Evolutionary conservation across 2,797 vertebrate genomes (phyloP).

Genomic region (Odontamblyopus lacepedii): DNA sequence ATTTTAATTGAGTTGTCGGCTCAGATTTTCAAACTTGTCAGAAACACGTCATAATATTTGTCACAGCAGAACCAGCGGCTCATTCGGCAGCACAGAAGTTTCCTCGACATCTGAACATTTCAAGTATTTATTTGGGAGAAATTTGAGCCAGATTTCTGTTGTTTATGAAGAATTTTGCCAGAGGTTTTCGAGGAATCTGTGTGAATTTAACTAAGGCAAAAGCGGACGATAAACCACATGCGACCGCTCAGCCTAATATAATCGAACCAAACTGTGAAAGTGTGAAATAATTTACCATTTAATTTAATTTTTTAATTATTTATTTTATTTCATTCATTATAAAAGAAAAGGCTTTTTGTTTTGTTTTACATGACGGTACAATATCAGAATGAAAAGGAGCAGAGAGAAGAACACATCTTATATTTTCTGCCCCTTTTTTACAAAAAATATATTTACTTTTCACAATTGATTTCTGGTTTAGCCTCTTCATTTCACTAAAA

Average conservation of each 20-base stretch:
- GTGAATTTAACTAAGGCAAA: background rate
- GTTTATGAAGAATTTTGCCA: background rate
- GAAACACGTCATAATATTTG: background rate
- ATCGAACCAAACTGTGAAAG: background rate
- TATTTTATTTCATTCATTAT: too few species aligned
- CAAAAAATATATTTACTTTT: too few species aligned
- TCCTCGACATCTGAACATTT: background rate
- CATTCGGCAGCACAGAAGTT: background rate
- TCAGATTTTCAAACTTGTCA: background rate
- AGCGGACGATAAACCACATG: background rate
- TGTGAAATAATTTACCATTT: background rate
- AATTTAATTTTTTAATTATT: too few species aligned
- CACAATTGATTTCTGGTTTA: too few species aligned
- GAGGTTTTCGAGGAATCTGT: background rate
- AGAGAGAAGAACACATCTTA: too few species aligned
- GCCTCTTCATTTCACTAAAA: too few species aligned
- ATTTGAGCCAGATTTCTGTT: background rate
- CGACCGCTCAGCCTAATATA: background rate
- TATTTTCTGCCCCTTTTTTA: too few species aligned
- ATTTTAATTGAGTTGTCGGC: too few species aligned
- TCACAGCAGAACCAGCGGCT: too few species aligned
- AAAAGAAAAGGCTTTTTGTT: too few species aligned
- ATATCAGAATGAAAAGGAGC: too few species aligned
- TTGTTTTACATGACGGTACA: too few species aligned
- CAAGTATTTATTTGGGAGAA: background rate